These are phyloP conservation scores for Cepphus grylle DNA, from an alignment of 2,113 vertebrate species.

Conservation along the genomic window DNA sequence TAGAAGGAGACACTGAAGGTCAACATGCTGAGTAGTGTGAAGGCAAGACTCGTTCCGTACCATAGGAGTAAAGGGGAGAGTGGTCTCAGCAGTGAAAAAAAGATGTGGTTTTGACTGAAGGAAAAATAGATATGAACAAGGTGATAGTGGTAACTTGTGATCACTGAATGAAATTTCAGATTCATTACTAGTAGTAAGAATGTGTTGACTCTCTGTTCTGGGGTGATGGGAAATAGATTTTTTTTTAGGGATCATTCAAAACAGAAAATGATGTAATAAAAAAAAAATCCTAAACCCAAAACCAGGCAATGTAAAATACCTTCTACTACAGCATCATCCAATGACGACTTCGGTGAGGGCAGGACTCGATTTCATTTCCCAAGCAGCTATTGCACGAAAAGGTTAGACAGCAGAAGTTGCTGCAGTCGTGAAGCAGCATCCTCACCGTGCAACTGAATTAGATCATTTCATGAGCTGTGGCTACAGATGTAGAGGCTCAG, in stretches of 20 bases:
- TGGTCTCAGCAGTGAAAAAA: not conserved
- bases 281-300: not conserved
- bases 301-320: not conserved
- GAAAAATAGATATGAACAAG: not conserved
- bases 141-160: not conserved
- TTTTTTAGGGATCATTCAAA: not conserved
- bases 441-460: not conserved
- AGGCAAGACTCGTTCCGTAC: not conserved
- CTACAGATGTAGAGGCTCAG: not conserved
- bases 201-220: not conserved
- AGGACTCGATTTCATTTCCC: not conserved
- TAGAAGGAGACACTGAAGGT: not conserved
- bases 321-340: not conserved
- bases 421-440: not conserved
- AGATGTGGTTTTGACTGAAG: not conserved
- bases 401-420: not conserved
- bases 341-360: fast-evolving
- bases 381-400: not conserved
- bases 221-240: not conserved
- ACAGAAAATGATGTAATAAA: not conserved
- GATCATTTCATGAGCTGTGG: not conserved
- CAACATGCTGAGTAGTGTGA: not conserved
- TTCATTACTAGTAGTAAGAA: not conserved
- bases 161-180: not conserved
- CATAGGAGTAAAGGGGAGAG: not conserved